A percentile compares a stretch with the other conserved stretches of the same genome.
Conservation (phyloP, 2,888 invertebrate species). For the Ischnura elegans region DNA sequence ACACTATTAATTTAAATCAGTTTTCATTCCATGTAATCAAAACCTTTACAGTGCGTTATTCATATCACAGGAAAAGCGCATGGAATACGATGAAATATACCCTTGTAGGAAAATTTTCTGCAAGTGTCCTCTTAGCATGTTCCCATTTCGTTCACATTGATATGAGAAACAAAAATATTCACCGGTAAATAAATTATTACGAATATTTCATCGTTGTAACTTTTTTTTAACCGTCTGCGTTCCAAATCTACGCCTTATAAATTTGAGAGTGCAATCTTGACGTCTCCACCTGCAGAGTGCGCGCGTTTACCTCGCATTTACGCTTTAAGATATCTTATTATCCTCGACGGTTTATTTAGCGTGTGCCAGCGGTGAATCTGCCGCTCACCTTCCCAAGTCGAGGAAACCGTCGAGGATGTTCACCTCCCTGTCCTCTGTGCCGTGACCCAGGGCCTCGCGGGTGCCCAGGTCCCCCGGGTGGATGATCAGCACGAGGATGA, state of each 20-base stretch:
- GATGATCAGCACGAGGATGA: slow-evolving; percentile 85
- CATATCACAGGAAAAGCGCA: no score
- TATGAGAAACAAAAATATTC: background rate
- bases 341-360: background rate
- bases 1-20: no score
- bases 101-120: no score
- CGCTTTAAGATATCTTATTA: background rate
- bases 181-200: background rate
- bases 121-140: no score
- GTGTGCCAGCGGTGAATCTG: background rate
- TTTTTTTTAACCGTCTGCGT: no score
- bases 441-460: slow-evolving; percentile 75
- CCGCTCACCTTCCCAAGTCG: slow-evolving; percentile 90
- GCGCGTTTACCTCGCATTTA: background rate
- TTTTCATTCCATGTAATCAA: no score
- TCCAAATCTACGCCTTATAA: background rate
- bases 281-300: background rate
- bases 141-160: no score
- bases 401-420: slow-evolving; percentile 91
- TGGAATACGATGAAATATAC: no score
- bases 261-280: background rate
- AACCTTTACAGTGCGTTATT: no score
- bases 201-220: no score
- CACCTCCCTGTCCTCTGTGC: slow-evolving; percentile 81
- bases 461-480: slow-evolving; percentile 87